Evolutionary conservation across 2,888 invertebrate species (phyloP).

Genomic region (Leptinotarsa juncta): DNA sequence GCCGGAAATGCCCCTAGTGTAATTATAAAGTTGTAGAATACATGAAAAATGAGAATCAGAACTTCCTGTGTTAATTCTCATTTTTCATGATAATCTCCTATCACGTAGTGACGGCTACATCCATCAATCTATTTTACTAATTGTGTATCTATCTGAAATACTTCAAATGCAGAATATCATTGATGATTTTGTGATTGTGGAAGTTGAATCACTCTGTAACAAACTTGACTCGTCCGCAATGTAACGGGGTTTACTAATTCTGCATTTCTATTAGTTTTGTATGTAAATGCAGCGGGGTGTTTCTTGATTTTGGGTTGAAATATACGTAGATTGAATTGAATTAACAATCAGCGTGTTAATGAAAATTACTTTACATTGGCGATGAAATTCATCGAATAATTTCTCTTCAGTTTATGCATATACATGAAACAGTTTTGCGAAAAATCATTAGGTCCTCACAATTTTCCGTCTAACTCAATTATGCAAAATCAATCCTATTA

Average conservation of each 20-base stretch:
- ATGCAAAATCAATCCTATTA: conserved; percentile 21
- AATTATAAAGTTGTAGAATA: too few species aligned
- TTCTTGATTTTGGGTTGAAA: conserved; percentile 50
- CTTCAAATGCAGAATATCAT: too few species aligned
- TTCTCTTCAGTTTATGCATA: conserved; percentile 34
- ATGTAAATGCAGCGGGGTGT: conserved; percentile 50
- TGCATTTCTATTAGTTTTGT: conserved; percentile 52
- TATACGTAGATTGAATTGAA: conserved; percentile 51
- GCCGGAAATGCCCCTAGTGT: too few species aligned
- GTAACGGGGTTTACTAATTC: conserved; percentile 48
- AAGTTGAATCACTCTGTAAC: conserved; percentile 18
- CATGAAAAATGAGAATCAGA: too few species aligned
- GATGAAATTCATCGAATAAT: conserved; percentile 49
- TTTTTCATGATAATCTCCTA: too few species aligned
- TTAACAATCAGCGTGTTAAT: conserved; percentile 51
- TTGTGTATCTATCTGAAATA: too few species aligned
- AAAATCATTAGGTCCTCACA: conserved; percentile 22
- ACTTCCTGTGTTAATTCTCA: too few species aligned
- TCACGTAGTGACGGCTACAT: not conserved
- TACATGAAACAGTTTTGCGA: conserved; percentile 26
- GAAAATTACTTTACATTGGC: conserved; percentile 48
- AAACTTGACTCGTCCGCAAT: not conserved
- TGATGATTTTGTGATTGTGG: not conserved
- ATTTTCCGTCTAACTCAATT: conserved; percentile 1
- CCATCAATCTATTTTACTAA: not conserved